Percentiles rank a stretch among this genome's conserved stretches.
Evolutionary conservation across 2,797 vertebrate genomes (phyloP).

Genomic region (Aythya fuligula): DNA sequence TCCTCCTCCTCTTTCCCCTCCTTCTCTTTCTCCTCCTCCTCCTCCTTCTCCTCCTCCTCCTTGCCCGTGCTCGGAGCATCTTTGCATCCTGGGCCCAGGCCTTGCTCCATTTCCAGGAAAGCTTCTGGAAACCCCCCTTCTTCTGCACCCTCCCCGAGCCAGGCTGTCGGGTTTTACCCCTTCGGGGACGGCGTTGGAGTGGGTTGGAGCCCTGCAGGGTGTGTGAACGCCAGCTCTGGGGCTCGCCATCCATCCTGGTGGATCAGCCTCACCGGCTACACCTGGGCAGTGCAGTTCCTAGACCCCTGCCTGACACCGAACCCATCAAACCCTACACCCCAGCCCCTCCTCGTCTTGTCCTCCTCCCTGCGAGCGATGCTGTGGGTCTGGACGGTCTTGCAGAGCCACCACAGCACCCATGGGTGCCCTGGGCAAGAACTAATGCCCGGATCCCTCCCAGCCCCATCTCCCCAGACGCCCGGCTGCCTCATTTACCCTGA

Average conservation of each 20-base stretch:
- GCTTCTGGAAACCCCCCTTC: not conserved
- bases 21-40: not conserved
- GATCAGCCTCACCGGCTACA: not conserved
- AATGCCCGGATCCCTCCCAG: not conserved
- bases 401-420: not conserved
- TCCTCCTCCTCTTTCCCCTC: not conserved
- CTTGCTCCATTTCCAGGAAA: not conserved
- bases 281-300: not conserved
- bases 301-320: not conserved
- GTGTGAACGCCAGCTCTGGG: not conserved
- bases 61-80: not conserved
- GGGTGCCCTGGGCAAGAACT: not conserved
- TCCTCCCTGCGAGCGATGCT: not conserved
- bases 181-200: not conserved
- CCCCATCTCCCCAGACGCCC: not conserved
- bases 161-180: slow-evolving; percentile 2
- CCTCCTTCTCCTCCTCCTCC: not conserved
- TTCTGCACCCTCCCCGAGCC: not conserved
- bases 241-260: not conserved
- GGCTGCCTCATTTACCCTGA: slow-evolving; percentile 27
- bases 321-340: not conserved
- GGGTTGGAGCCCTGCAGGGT: not conserved
- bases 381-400: not conserved
- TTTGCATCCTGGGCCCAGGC: not conserved
- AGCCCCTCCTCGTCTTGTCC: not conserved